Conservation (phyloP, 1,140 invertebrate genomes). For the Venturia canescens region DNA sequence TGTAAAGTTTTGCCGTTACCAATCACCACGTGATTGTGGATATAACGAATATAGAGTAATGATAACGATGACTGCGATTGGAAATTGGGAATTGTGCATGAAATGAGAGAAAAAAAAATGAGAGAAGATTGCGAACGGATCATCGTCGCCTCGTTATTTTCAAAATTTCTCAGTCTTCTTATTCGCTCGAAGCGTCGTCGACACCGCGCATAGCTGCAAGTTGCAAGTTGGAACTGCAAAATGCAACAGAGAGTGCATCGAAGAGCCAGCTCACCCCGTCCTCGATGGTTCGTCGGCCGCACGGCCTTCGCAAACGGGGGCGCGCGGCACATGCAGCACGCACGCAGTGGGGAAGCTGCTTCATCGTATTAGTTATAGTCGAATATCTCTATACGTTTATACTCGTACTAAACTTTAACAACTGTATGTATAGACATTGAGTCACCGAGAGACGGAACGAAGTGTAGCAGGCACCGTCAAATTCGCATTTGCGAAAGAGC, state of each 20-base stretch:
- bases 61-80: too few relatives aligned
- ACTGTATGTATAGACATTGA: too few relatives aligned
- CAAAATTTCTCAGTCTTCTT: background rate
- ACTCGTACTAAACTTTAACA: too few relatives aligned
- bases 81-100: too few relatives aligned
- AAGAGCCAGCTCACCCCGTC: conserved; percentile 71
- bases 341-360: conserved; percentile 24
- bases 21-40: too few relatives aligned
- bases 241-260: conserved; percentile 48
- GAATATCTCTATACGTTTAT: background rate
- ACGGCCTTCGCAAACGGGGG: conserved; percentile 73
- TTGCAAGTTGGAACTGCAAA: conserved; percentile 46
- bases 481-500: conserved; percentile 3
- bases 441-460: background rate
- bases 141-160: conserved; percentile 50
- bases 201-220: conserved; percentile 51
- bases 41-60: too few relatives aligned
- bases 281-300: conserved; percentile 75
- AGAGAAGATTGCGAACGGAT: conserved; percentile 59
- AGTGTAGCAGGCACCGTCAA: background rate
- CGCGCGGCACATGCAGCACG: conserved; percentile 40
- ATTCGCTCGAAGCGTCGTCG: conserved; percentile 45
- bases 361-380: conserved; percentile 30
- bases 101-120: too few relatives aligned
- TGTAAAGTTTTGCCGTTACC: too few relatives aligned